These are phyloP conservation scores for Stegodyphus mimosarum DNA, from an alignment of 1,140 invertebrate species.

Conservation along the genomic window DNA sequence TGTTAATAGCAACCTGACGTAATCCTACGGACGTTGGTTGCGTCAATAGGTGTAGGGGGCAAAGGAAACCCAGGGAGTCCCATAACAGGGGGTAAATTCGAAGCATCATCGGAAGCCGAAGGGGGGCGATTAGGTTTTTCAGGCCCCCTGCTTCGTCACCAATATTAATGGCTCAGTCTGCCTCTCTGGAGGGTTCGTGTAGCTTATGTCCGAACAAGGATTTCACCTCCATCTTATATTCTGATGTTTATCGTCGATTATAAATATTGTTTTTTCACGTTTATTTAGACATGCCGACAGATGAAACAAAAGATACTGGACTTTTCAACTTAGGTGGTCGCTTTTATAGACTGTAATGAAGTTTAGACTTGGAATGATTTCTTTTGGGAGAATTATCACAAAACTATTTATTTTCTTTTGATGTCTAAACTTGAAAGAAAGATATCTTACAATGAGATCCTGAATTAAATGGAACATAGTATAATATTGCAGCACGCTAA, in stretches of 20 bases:
- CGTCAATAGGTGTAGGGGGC: slow-evolving; percentile 9
- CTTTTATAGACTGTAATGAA: slow-evolving; percentile 45
- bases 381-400: too few relatives aligned
- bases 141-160: slow-evolving; percentile 26
- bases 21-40: not conserved
- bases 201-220: slow-evolving; percentile 3
- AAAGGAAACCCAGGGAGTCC: slow-evolving; percentile 32
- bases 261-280: slow-evolving; percentile 56
- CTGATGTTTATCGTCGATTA: slow-evolving; percentile 56
- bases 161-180: slow-evolving; percentile 51
- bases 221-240: not conserved
- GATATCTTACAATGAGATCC: too few relatives aligned
- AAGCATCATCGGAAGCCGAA: slow-evolving; percentile 51
- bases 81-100: slow-evolving; percentile 45
- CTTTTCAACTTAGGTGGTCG: slow-evolving; percentile 38
- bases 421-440: too few relatives aligned
- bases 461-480: too few relatives aligned
- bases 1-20: too few relatives aligned
- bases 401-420: too few relatives aligned
- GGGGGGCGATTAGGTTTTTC: slow-evolving; percentile 28
- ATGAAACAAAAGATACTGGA: slow-evolving; percentile 26
- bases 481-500: too few relatives aligned
- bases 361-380: not conserved
- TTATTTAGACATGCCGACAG: slow-evolving; percentile 52
- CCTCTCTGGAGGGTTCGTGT: not conserved